Conservation (phyloP, 1,140 invertebrate genomes). For the Leptinotarsa undecemlineata region DNA sequence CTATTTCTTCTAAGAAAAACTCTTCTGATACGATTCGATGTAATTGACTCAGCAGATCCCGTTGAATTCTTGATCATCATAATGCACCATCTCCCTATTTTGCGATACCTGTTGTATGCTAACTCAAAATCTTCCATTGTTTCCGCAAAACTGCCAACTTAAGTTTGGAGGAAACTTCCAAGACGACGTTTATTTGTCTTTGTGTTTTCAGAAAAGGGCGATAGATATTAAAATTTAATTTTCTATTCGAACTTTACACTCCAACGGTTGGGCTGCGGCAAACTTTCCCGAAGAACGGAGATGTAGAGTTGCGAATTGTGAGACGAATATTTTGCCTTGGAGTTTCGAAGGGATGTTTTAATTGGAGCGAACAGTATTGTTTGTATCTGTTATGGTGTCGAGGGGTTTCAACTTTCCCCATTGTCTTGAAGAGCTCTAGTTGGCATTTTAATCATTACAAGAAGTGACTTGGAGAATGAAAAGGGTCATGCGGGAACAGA, state of each 20-base stretch:
- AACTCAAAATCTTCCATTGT: conserved; percentile 39
- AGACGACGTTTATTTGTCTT: conserved; percentile 27
- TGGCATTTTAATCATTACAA: too few relatives aligned
- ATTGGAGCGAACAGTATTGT: conserved; percentile 22
- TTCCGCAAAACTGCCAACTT: conserved; percentile 33
- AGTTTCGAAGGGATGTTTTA: conserved; percentile 3
- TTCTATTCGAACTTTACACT: conserved; percentile 31
- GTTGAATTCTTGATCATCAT: too few relatives aligned
- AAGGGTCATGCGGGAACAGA: too few relatives aligned
- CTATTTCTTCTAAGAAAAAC: too few relatives aligned
- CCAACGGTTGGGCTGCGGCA: conserved; percentile 6
- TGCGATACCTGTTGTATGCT: conserved; percentile 35
- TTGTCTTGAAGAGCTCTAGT: too few relatives aligned
- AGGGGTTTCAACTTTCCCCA: too few relatives aligned
- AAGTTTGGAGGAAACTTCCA: conserved; percentile 28
- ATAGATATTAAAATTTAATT: conserved; percentile 47
- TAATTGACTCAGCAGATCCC: too few relatives aligned
- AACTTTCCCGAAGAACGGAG: neutral
- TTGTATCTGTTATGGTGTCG: conserved; percentile 1
- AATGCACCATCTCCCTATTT: too few relatives aligned
- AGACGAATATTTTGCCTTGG: neutral
- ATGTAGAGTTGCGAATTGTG: conserved; percentile 1
- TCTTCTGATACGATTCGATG: too few relatives aligned
- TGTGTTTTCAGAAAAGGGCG: conserved; percentile 27
- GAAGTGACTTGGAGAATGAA: too few relatives aligned